Evolutionary conservation across 2,888 invertebrate species (phyloP).

Genomic region (Therioaphis trifolii): DNA sequence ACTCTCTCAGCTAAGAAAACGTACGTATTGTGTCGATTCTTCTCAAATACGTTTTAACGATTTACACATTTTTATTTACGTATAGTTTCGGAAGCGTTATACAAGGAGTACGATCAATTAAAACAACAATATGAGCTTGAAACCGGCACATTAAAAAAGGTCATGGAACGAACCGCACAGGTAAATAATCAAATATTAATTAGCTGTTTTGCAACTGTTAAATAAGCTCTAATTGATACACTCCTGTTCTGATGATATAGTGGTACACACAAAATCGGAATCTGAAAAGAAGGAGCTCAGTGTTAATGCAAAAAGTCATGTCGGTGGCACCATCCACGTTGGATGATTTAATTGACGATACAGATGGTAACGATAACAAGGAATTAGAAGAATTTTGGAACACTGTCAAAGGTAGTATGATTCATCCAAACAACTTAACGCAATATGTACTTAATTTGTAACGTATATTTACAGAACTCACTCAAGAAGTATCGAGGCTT

Average conservation of each 20-base stretch:
- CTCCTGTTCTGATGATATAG: slow-evolving; percentile 68
- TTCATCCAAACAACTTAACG: not conserved
- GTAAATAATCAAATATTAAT: no score
- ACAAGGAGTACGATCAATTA: slow-evolving; percentile 80
- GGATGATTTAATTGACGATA: slow-evolving; percentile 69
- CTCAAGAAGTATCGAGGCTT: slow-evolving; percentile 75
- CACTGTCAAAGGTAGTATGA: slow-evolving; percentile 71
- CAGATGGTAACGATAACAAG: slow-evolving; percentile 71
- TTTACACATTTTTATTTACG: slow-evolving; percentile 24
- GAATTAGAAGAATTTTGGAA: slow-evolving; percentile 78
- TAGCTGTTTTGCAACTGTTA: not conserved
- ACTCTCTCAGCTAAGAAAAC: slow-evolving; percentile 72
- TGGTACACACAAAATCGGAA: slow-evolving; percentile 84
- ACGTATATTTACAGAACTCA: slow-evolving; percentile 69
- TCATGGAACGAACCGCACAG: slow-evolving; percentile 67
- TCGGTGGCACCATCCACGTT: slow-evolving; percentile 72
- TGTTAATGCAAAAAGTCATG: slow-evolving; percentile 73
- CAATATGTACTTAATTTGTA: not conserved
- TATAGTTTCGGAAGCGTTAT: slow-evolving; percentile 78
- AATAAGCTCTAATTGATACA: slow-evolving; percentile 19
- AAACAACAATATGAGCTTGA: slow-evolving; percentile 81
- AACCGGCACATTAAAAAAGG: slow-evolving; percentile 78
- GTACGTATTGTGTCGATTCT: slow-evolving; percentile 67
- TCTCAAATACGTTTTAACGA: not conserved
- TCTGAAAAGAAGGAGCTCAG: slow-evolving; percentile 77